Conservation (phyloP, 2,888 invertebrate genomes). For the Nineta flava region DNA sequence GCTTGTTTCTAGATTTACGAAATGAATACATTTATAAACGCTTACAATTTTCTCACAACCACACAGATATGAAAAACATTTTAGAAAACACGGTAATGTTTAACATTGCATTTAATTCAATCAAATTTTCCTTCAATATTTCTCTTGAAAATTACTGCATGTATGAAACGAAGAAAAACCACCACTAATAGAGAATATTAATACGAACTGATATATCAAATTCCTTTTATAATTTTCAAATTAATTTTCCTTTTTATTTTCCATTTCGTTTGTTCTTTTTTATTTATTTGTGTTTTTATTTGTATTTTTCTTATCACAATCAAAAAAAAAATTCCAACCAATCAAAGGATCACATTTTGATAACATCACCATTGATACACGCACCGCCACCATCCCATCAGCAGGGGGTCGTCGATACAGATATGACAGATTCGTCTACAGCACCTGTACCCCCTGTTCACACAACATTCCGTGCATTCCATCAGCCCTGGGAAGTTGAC, state of each 20-base stretch:
- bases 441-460: constrained; percentile 29
- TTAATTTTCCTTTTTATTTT: background rate
- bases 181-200: no score
- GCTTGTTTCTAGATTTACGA: no score
- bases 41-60: no score
- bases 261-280: background rate
- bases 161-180: no score
- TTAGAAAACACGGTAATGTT: background rate
- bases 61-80: no score
- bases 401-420: background rate
- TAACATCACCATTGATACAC: constrained; percentile 7
- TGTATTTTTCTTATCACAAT: constrained; percentile 2
- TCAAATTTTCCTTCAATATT: background rate
- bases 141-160: no score
- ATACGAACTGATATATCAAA: background rate
- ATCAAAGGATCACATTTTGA: constrained; percentile 7
- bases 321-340: constrained; percentile 1
- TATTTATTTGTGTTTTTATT: constrained; percentile 4
- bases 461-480: constrained; percentile 39
- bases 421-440: constrained; percentile 20
- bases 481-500: constrained; percentile 53
- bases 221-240: background rate
- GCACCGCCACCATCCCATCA: constrained; percentile 4
- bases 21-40: no score
- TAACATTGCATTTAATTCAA: background rate